Base-by-base conservation (phyloP, 2,797 vertebrate genomes). In the Botia almorhae region DNA sequence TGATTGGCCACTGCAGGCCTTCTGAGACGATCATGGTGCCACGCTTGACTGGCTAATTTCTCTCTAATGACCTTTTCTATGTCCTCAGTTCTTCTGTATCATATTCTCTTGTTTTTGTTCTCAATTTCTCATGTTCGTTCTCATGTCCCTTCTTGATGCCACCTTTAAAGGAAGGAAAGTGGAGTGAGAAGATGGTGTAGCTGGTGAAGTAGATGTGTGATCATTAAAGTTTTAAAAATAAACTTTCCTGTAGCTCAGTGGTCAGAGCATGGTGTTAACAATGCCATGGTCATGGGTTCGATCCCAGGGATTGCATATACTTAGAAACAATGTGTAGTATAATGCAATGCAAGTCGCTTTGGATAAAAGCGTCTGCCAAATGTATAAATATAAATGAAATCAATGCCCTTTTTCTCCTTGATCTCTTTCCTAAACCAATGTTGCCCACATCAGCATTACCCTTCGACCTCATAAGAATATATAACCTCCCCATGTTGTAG, bases 1-100 rank as follows among this genome's bases (percentile, higher is more conserved):
- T 50, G 65, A 81, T 71, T 79, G 76, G 76, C 58, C 68, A 71
- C 76, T 71, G 68, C 23, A 51, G 68, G 46, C 76, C 46, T 71
- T 51, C 53, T 39, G 58, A 71, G 70, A 13, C 19, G 23, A 70
- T 56, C 68, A 61, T 17, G 65, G 26, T 3, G 19, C 53, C 56
- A 63, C 6, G 56, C 56, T 70, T 79, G 68, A 79, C 71, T 12
- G 29, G 58, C 68, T 61, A 51, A 63, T 53, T 51, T 46, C 46
- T 63, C 76, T 78, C 74, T 76, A 43, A 33, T 39, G 74, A 46
- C 74, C 14, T 36, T 53, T n/a, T 69, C 26, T 46, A 11, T 26
- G 33, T 70, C 23, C 26, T 63, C 56, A 10, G 7, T 48, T 11
- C 53, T 46, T 23, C 53, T 2, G 43, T 67, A 16, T 67, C 26